phyloP scores from a whole-genome alignment of 2,113 vertebrate genomes.

The pig (Sus scrofa) region T2T-Sscrofa CM000817.6:134210501-134211000 shows the following conservation, averaged over 20 bases:
- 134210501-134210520: constrained; percentile 61
- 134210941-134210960: background rate
- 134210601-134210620: constrained; percentile 45
- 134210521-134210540: constrained; percentile 64
- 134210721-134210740: background rate
- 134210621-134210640: constrained; percentile 59
- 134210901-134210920: background rate
- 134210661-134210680: constrained; percentile 43
- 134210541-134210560: constrained; percentile 66
- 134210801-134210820: background rate
- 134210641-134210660: constrained; percentile 12
- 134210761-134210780: background rate
- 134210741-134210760: background rate
- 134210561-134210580: background rate
- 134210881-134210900: background rate
- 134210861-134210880: background rate
- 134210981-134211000: background rate
- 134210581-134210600: constrained; percentile 65
- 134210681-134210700: constrained; percentile 24
- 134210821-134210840: background rate
- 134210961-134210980: no score
- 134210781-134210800: background rate
- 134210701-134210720: constrained; percentile 33
- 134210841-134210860: background rate
- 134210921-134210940: background rate